Conservation (phyloP, 2,797 vertebrate genomes). For the Chaetodon trifasciatus region DNA sequence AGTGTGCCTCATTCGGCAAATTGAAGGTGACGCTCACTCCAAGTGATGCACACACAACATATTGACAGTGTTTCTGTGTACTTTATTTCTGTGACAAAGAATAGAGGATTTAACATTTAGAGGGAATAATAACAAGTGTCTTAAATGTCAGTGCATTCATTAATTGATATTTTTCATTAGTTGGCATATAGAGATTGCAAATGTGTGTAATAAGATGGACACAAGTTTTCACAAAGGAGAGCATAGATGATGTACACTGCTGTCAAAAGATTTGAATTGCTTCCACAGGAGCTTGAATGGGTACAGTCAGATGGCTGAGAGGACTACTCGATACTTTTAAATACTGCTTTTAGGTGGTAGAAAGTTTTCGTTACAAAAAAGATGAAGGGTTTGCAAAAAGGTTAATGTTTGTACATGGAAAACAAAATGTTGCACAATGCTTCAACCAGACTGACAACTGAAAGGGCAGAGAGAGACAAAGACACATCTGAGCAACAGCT, state of each 20-base stretch:
- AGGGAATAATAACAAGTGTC: conserved; percentile 1
- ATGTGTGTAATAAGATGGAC: conserved; percentile 22
- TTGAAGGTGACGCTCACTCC: conserved; percentile 11
- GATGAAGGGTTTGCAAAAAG: neutral
- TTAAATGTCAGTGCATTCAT: conserved; percentile 16
- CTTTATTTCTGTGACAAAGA: conserved; percentile 43
- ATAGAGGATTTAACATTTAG: conserved; percentile 18
- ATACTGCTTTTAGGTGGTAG: neutral
- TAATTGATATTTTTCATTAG: conserved; percentile 30
- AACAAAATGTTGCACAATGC: no score
- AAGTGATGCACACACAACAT: conserved; percentile 20
- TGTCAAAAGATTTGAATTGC: neutral
- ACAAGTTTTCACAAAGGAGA: conserved; percentile 16
- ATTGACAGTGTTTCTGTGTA: neutral
- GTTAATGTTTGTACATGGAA: no score
- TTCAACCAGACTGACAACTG: neutral
- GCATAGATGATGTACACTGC: neutral
- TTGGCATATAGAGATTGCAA: conserved; percentile 7
- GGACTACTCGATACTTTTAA: no score
- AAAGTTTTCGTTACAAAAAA: neutral
- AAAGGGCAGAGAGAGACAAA: no score
- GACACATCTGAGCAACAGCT: neutral
- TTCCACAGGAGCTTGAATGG: neutral
- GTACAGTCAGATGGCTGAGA: neutral
- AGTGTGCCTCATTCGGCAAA: conserved; percentile 17